A percentile compares a stretch with the other conserved stretches of the same genome.
Evolutionary conservation across 35 echinoderm and acorn worm genomes (phyloP).

Genomic region (Lytechinus variegatus): DNA sequence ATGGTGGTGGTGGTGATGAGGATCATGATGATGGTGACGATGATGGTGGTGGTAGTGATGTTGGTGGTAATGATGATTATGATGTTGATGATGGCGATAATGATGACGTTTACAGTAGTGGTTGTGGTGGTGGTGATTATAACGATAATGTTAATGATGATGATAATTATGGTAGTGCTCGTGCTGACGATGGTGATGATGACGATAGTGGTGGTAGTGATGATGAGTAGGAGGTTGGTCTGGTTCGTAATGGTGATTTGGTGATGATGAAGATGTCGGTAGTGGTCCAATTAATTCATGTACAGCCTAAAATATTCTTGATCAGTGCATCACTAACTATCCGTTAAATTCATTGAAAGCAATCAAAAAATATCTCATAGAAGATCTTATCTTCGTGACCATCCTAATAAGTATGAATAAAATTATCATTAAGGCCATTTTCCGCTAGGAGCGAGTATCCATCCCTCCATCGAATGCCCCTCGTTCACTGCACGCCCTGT

Average conservation of each 20-base stretch:
- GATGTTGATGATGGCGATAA: too few relatives aligned
- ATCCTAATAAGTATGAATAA: background rate
- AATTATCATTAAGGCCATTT: background rate
- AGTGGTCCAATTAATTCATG: too few relatives aligned
- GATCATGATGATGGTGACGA: too few relatives aligned
- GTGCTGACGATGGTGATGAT: background rate
- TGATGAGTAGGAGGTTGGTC: background rate
- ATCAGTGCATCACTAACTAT: background rate
- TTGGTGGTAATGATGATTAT: too few relatives aligned
- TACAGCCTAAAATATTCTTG: background rate
- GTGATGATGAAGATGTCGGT: too few relatives aligned
- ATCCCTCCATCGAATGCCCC: background rate
- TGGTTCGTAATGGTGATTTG: too few relatives aligned
- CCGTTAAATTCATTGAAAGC: background rate
- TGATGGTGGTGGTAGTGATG: too few relatives aligned
- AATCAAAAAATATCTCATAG: background rate
- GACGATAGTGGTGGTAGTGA: background rate
- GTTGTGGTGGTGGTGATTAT: too few relatives aligned
- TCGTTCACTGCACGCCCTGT: background rate
- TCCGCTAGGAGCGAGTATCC: background rate
- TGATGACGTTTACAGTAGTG: too few relatives aligned
- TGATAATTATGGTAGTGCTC: too few relatives aligned
- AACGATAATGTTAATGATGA: too few relatives aligned
- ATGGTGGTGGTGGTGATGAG: too few relatives aligned
- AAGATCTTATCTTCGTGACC: background rate